A percentile compares a stretch with the other conserved stretches of the same genome.
These are phyloP conservation scores for Pituophis catenifer DNA, from an alignment of 2,113 vertebrate genomes.

Conservation along the genomic window DNA sequence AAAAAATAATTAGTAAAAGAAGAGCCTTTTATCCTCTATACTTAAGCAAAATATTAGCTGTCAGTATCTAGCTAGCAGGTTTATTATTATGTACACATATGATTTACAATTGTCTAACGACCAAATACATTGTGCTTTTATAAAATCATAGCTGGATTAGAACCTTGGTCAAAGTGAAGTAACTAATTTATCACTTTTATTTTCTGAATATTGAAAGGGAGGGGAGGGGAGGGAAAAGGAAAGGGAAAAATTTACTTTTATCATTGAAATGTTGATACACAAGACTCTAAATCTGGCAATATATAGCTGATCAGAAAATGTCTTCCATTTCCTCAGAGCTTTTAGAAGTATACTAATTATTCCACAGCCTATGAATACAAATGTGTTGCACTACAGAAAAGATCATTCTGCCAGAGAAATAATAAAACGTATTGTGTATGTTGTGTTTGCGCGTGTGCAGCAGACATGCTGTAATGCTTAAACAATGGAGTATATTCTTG, in stretches of 20 bases:
- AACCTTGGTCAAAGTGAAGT: constrained; percentile 21
- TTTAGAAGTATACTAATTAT: constrained; percentile 35
- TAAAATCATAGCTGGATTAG: background rate
- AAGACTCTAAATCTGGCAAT: constrained; percentile 25
- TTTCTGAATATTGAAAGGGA: constrained; percentile 21
- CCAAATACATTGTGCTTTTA: background rate
- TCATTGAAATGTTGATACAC: background rate
- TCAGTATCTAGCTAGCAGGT: background rate
- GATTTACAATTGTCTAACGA: constrained; percentile 4
- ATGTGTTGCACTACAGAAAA: constrained; percentile 32
- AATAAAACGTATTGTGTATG: background rate
- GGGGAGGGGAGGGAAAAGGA: too few species aligned
- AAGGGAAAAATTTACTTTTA: background rate
- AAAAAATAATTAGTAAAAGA: background rate
- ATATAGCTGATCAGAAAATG: background rate
- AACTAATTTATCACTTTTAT: constrained; percentile 33
- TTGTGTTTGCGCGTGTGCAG: background rate
- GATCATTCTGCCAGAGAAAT: background rate
- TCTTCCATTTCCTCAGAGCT: constrained; percentile 34
- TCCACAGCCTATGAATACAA: constrained; percentile 32
- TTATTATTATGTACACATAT: constrained; percentile 4
- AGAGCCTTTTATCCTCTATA: background rate
- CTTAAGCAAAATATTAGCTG: constrained; percentile 14
- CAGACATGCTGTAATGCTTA: background rate
- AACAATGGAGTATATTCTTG: background rate